Evolutionary conservation across 2,113 vertebrate species (phyloP), one percentile per base, ranked within the genome.

Genomic region (Passer domesticus): DNA sequence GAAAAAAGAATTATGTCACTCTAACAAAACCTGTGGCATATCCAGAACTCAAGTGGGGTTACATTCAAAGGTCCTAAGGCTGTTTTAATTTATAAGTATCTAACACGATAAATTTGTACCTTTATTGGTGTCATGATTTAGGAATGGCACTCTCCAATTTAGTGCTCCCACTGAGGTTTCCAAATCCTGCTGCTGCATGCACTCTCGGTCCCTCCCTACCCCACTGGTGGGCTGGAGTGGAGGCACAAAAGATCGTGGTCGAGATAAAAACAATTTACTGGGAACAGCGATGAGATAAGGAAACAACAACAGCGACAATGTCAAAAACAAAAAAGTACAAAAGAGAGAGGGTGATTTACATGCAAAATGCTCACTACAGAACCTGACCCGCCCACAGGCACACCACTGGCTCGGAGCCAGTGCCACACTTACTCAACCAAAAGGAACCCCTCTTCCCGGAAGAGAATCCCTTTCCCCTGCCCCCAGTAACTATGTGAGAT

Each of bases 11-110:
- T 87, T 86, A 55, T 35, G 52, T 90, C 37, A 77, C 59, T 70
- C 52, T 93, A 95, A 93, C 20, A 83, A 97, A 97, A 95, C 66
- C 53, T 68, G 64, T 88, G 82, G 64, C 52, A 87, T 60, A 78
- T 95, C 95, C 41, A 92, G 92, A 96, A 95, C 35, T 53, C 64
- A 95, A 55, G 8, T 28, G 62, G 63, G 52, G 92, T 92, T 89
- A 82, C 35, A 44, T 64, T 97, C 77, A 96, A 90, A 97, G 94
- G 96, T 98, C 97, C 95, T 73, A 94, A 97, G 98, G 98, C 97
- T 99, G 97, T 98, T 99, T 98, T 98, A 98, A 98, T 98, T 98
- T 96, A 95, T 97, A 98, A 98, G 98, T 98, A 98, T 98, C 98
- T 98, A 97, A 98, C 97, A 98, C 96, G 88, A 98, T 96, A 94